phyloP scores from a whole-genome alignment of 2,888 invertebrate species.

The Acrobasis consociella region DNA sequence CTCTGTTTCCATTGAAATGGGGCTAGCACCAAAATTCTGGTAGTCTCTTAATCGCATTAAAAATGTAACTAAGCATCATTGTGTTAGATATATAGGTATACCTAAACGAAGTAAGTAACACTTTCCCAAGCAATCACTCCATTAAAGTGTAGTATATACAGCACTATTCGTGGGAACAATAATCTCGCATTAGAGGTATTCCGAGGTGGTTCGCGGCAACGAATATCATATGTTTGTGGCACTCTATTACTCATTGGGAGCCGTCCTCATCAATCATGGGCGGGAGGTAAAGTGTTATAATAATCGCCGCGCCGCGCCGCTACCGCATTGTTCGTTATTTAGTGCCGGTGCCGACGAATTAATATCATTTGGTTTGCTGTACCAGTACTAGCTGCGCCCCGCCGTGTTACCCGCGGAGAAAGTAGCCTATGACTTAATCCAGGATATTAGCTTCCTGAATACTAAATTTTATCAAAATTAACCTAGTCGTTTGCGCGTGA shows the following conservation, averaged over 20 bases:
- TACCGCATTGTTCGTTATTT: conserved; percentile 58
- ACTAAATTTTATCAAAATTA: too few species aligned
- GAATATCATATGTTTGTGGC: conserved; percentile 68
- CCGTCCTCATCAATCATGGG: conserved; percentile 70
- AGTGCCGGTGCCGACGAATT: conserved; percentile 40
- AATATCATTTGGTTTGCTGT: conserved; percentile 15
- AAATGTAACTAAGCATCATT: too few species aligned
- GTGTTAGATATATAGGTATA: too few species aligned
- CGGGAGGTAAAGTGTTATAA: conserved; percentile 71
- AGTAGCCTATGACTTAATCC: too few species aligned
- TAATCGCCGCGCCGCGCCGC: conserved; percentile 57
- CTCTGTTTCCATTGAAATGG: too few species aligned
- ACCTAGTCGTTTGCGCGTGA: too few species aligned
- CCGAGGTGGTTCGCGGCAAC: conserved; percentile 46
- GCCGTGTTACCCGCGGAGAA: too few species aligned
- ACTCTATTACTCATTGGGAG: conserved; percentile 73
- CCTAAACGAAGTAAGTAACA: neutral
- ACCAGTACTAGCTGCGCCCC: too few species aligned
- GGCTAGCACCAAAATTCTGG: too few species aligned
- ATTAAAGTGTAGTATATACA: neutral
- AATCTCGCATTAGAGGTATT: conserved; percentile 37
- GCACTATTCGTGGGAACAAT: conserved; percentile 30
- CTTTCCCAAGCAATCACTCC: neutral
- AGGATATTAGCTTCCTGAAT: too few species aligned
- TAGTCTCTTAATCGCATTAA: too few species aligned